These are phyloP conservation scores for Pachymerium ferrugineum DNA, from an alignment of 2,888 invertebrate genomes.

Conservation along the genomic window DNA sequence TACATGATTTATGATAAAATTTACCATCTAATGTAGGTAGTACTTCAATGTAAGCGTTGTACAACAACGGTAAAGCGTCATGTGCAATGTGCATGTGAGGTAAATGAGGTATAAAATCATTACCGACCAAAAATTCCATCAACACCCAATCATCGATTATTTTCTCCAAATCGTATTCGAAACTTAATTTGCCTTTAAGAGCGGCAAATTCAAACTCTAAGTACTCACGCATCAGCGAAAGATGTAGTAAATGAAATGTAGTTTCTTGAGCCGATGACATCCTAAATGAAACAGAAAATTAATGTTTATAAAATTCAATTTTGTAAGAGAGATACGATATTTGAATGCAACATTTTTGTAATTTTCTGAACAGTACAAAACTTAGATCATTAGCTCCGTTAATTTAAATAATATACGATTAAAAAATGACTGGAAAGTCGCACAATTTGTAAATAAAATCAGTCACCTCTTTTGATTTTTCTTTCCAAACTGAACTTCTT, in stretches of 20 bases:
- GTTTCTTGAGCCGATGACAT: constrained; percentile 76
- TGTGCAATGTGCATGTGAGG: constrained; percentile 88
- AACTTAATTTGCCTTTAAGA: constrained; percentile 62
- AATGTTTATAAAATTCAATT: no score
- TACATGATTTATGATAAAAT: constrained; percentile 38
- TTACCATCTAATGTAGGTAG: constrained; percentile 79
- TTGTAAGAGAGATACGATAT: no score
- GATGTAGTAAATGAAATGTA: constrained; percentile 84
- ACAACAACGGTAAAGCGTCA: constrained; percentile 80
- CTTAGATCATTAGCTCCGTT: no score
- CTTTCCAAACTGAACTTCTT: constrained; percentile 63
- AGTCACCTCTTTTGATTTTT: constrained; percentile 44
- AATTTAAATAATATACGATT: no score
- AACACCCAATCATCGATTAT: constrained; percentile 97
- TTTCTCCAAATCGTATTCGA: constrained; percentile 77
- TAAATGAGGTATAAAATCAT: constrained; percentile 95
- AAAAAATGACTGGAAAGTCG: no score
- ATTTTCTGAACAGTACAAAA: no score
- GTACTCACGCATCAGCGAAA: constrained; percentile 87
- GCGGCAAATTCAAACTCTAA: constrained; percentile 78
- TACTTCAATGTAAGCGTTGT: constrained; percentile 78
- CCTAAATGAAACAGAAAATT: no score
- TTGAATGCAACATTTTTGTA: no score
- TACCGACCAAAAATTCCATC: constrained; percentile 95
- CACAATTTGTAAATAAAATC: no score